A percentile compares a stretch with the other conserved stretches of the same genome.
These are phyloP conservation scores for Pelosia muscerda DNA, from an alignment of 2,888 invertebrate species.

Conservation along the genomic window DNA sequence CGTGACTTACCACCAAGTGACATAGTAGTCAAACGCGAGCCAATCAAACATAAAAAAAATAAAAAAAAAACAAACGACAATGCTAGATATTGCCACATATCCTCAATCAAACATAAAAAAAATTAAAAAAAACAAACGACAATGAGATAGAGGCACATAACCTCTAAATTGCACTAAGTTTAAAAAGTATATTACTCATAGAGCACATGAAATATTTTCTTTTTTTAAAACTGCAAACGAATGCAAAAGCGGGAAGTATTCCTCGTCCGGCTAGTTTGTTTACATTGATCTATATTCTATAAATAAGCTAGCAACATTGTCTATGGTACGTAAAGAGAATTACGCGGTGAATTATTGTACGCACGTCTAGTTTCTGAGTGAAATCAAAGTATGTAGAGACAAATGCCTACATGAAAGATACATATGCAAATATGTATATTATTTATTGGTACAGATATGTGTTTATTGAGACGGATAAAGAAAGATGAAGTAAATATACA, in stretches of 20 bases:
- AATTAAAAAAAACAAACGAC: too few species aligned
- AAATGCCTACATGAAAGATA: background rate
- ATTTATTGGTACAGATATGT: background rate
- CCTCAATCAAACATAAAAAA: too few species aligned
- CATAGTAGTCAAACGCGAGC: too few species aligned
- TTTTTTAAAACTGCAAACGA: background rate
- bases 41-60: too few species aligned
- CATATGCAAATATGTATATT: background rate
- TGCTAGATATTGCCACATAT: too few species aligned
- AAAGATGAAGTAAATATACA: too few species aligned
- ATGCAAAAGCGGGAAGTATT: constrained; percentile 8
- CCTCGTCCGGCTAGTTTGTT: constrained; percentile 19
- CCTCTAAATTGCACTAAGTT: too few species aligned
- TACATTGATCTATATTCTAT: constrained; percentile 34
- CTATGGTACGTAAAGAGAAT: constrained; percentile 11
- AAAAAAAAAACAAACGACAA: too few species aligned
- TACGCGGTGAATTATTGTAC: constrained; percentile 10
- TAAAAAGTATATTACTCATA: too few species aligned
- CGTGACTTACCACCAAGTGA: too few species aligned
- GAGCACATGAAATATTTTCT: background rate
- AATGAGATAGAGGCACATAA: too few species aligned
- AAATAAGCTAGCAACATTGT: constrained; percentile 19
- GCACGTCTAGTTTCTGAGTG: background rate
- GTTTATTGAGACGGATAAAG: background rate
- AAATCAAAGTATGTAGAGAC: background rate